phyloP scores from a whole-genome alignment of 2,888 invertebrate species.

The Emesis castigata region DNA sequence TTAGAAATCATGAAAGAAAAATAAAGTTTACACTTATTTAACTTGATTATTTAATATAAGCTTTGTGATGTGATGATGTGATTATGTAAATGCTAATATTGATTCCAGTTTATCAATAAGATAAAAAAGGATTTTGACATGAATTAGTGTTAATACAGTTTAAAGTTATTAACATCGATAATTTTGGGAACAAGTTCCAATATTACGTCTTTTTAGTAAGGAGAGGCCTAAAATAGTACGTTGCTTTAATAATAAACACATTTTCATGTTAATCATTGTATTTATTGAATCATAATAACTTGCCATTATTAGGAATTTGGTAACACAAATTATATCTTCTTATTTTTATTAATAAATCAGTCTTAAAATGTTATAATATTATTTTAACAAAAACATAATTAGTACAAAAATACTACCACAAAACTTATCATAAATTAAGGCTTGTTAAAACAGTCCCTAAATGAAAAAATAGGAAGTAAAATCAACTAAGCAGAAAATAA shows the following conservation, averaged over 20 bases:
- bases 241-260: not conserved
- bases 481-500: no score
- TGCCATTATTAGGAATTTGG: not conserved
- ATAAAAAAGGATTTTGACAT: conserved; percentile 8
- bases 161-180: conserved; percentile 2
- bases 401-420: no score
- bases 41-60: not conserved
- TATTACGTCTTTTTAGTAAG: conserved; percentile 4
- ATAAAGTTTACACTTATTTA: not conserved
- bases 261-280: not conserved
- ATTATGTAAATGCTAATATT: no score
- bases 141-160: conserved; percentile 10
- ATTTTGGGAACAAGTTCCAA: conserved; percentile 15
- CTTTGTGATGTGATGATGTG: no score
- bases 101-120: conserved; percentile 3
- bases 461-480: no score
- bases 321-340: not conserved
- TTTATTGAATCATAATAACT: not conserved
- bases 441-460: no score
- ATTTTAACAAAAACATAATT: no score
- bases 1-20: not conserved
- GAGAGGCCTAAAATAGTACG: not conserved
- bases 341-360: no score
- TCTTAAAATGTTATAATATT: no score
- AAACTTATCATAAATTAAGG: no score